phyloP scores from a whole-genome alignment of 2,113 vertebrate species.

The Odobenus rosmarus region DNA sequence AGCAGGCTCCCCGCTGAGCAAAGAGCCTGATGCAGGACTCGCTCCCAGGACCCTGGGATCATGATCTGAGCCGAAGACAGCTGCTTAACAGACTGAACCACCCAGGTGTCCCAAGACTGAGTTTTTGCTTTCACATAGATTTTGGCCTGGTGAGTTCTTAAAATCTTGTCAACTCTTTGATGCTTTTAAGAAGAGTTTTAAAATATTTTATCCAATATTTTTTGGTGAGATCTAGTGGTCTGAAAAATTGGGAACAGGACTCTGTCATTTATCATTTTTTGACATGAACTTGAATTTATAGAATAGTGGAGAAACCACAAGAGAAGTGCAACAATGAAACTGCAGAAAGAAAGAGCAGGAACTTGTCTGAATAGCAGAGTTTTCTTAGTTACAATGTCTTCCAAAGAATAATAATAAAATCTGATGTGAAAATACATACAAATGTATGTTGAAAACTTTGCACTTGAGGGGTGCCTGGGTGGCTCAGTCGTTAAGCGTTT shows the following conservation, averaged over 20 bases:
- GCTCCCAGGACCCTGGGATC: too few relatives aligned
- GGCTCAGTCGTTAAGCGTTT: too few relatives aligned
- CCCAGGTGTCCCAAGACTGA: background rate
- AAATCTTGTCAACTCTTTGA: background rate
- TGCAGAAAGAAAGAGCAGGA: background rate
- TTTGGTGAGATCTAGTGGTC: background rate
- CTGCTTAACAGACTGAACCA: too few relatives aligned
- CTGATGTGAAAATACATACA: background rate
- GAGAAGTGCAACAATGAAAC: slow-evolving; percentile 2
- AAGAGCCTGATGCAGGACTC: too few relatives aligned
- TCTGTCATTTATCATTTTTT: background rate
- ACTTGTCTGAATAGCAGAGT: background rate
- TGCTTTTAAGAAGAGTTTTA: background rate
- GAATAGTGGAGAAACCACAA: background rate
- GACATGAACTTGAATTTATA: slow-evolving; percentile 20
- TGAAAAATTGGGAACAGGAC: slow-evolving; percentile 7
- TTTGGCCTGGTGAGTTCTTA: background rate
- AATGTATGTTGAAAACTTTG: background rate
- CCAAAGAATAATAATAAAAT: slow-evolving; percentile 14
- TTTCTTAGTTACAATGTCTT: background rate
- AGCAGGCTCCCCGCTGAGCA: too few relatives aligned
- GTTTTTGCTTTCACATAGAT: slow-evolving; percentile 38
- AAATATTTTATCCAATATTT: slow-evolving; percentile 24
- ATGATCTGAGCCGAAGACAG: too few relatives aligned
- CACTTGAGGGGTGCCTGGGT: background rate